Percentiles rank a stretch among this genome's conserved stretches.
phyloP scores from a whole-genome alignment of 2,888 invertebrate species.

The Antheraea assamensis region DNA sequence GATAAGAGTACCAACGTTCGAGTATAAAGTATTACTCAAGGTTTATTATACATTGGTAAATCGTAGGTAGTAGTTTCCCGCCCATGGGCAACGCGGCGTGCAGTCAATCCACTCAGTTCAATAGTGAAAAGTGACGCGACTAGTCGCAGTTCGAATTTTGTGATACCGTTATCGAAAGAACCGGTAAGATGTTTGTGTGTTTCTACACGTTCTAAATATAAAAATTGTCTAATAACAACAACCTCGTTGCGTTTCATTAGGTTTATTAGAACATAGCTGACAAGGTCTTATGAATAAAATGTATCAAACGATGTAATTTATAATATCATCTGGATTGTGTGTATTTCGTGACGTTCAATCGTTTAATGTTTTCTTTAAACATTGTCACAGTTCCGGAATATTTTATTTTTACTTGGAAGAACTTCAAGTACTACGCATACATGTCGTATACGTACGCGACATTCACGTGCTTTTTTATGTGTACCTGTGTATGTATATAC shows the following conservation, averaged over 20 bases:
- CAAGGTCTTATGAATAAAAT: conserved; percentile 26
- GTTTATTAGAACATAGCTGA: conserved; percentile 30
- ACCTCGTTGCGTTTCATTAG: conserved; percentile 30
- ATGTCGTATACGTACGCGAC: not conserved
- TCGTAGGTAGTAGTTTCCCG: conserved; percentile 33
- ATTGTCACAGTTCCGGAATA: not conserved
- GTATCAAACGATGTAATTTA: not conserved
- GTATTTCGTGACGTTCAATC: not conserved
- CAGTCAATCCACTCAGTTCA: conserved; percentile 45
- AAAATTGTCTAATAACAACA: conserved; percentile 30
- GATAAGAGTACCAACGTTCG: conserved; percentile 53
- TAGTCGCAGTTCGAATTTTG: conserved; percentile 33
- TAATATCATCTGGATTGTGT: not conserved
- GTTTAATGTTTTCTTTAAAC: not conserved
- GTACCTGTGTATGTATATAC: not conserved
- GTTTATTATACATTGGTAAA: conserved; percentile 26
- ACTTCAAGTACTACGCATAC: not conserved
- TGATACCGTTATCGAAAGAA: conserved; percentile 40
- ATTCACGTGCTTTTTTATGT: not conserved
- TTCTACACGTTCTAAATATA: conserved; percentile 43
- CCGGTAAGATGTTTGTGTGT: conserved; percentile 44
- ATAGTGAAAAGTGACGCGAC: conserved; percentile 43
- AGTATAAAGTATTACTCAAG: conserved; percentile 40
- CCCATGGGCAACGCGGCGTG: conserved; percentile 17
- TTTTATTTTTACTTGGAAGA: not conserved